Percentiles rank a stretch among this genome's conserved stretches.
phyloP scores from a whole-genome alignment of 2,888 invertebrate genomes.

The Rhopalosiphum nymphaeae region DNA sequence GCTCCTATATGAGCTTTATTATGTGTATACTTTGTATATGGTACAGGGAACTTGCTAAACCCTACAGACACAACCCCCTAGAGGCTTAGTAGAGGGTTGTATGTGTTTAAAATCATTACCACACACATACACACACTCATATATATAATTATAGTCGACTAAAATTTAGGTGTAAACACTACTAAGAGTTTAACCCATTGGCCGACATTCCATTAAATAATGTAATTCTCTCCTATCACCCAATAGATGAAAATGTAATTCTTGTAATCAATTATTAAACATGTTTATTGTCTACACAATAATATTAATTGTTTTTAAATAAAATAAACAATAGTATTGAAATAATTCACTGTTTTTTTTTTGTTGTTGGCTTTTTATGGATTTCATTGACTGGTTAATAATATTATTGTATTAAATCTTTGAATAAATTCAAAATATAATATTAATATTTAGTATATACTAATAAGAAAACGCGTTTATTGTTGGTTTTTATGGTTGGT shows the following conservation, averaged over 20 bases:
- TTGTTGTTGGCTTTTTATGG: neutral
- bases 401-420: neutral
- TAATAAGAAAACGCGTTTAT: neutral
- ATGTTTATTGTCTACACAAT: neutral
- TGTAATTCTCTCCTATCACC: neutral
- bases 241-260: neutral
- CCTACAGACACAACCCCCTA: conserved; percentile 21
- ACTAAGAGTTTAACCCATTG: conserved; percentile 34
- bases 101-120: conserved; percentile 39
- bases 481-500: neutral
- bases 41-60: conserved; percentile 26
- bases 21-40: neutral
- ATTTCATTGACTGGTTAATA: neutral
- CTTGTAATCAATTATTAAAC: neutral
- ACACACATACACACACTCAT: neutral
- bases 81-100: conserved; percentile 34
- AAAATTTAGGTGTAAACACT: conserved; percentile 44
- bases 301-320: neutral
- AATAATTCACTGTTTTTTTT: neutral
- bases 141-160: conserved; percentile 12
- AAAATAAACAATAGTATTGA: neutral
- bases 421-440: neutral
- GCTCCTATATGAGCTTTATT: conserved; percentile 9
- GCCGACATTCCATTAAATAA: conserved; percentile 23
- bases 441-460: neutral